Evolutionary conservation across 35 echinoderm and acorn worm genomes (phyloP).

Genomic region (Hemicentrotus pulcherrimus): DNA sequence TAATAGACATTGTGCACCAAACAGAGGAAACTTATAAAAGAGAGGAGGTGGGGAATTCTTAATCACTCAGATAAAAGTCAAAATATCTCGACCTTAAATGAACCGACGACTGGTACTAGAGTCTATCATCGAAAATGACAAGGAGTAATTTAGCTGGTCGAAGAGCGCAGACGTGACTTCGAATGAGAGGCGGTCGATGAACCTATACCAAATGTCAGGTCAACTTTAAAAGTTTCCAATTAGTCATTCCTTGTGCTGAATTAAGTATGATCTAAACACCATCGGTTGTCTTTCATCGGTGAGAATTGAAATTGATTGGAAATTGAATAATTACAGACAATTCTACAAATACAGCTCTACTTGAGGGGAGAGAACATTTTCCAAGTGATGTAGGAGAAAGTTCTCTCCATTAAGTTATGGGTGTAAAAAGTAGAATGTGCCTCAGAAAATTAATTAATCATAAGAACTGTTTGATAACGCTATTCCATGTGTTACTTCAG

Average conservation of each 20-base stretch:
- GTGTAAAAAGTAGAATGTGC: no score
- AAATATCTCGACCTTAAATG: neutral
- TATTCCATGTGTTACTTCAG: no score
- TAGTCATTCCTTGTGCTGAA: slow-evolving; percentile 10
- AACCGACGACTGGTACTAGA: neutral
- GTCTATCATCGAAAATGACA: neutral
- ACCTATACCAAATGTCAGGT: neutral
- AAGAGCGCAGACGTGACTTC: neutral
- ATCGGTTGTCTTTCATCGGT: neutral
- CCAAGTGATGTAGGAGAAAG: no score
- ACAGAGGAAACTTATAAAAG: no score
- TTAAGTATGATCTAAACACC: neutral
- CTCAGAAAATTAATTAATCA: no score
- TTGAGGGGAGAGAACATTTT: no score
- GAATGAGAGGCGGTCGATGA: neutral
- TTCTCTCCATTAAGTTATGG: no score
- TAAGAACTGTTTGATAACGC: no score
- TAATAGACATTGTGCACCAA: no score
- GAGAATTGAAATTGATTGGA: neutral
- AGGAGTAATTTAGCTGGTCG: neutral
- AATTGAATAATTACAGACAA: neutral
- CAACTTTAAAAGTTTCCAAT: slow-evolving; percentile 3
- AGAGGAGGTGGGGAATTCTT: no score
- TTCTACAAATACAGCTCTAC: neutral
- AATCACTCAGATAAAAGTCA: neutral